phyloP scores from a whole-genome alignment of 2,888 invertebrate species.

The Schizotus pectinicornis region DNA sequence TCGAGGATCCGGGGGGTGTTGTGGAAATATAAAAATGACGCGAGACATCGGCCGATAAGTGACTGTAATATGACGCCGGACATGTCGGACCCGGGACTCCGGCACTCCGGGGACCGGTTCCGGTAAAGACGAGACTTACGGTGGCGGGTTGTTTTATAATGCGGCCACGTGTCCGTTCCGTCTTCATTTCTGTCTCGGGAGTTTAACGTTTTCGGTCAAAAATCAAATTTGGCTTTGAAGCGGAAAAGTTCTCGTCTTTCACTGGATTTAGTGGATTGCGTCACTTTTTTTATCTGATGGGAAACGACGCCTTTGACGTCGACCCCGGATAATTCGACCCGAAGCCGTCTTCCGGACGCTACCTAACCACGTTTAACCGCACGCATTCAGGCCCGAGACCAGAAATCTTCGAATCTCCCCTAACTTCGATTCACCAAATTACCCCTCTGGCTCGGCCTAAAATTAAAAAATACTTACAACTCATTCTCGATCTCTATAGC shows the following conservation, averaged over 20 bases:
- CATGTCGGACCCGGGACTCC: conserved; percentile 47
- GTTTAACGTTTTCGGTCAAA: conserved; percentile 46
- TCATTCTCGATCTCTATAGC: too few relatives aligned
- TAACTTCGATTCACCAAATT: too few relatives aligned
- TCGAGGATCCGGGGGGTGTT: neutral
- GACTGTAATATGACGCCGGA: conserved; percentile 58
- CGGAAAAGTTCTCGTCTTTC: conserved; percentile 35
- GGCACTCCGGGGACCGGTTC: conserved; percentile 44
- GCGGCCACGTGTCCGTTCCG: conserved; percentile 50
- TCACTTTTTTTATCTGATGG: conserved; percentile 42
- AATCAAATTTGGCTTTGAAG: conserved; percentile 49
- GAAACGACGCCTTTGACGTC: conserved; percentile 38
- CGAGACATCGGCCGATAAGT: conserved; percentile 55
- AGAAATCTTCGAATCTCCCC: too few relatives aligned
- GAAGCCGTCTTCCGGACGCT: neutral
- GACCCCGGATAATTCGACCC: conserved; percentile 29
- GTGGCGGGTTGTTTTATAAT: conserved; percentile 46
- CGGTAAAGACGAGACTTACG: conserved; percentile 34
- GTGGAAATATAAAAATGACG: conserved; percentile 40
- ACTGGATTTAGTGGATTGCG: conserved; percentile 33
- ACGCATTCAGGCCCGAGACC: too few relatives aligned
- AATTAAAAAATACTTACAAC: too few relatives aligned
- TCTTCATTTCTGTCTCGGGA: conserved; percentile 52
- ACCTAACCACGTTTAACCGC: too few relatives aligned
- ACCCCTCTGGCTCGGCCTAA: too few relatives aligned